Base-by-base conservation (phyloP, 2,797 vertebrate species). In the Capromys pilorides region DNA sequence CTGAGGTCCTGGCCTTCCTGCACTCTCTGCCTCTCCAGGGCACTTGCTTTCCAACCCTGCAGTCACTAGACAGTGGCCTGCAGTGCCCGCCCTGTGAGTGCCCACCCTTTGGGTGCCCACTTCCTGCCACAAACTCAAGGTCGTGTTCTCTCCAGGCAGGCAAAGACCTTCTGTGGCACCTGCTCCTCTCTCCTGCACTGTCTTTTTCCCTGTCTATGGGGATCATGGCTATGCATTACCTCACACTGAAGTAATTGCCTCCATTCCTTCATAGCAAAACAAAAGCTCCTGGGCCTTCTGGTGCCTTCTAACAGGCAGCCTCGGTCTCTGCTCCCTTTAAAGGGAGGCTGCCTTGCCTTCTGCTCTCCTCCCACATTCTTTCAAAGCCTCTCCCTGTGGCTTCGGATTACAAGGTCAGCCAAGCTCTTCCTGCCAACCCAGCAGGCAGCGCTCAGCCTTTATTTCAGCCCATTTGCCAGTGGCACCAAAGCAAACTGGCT, bases 181-280 rank as follows among this genome's bases (percentile, higher is more conserved):
- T 18, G 61, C 31, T 16, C 14, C 16, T 2, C 51, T 67, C 31
- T 19, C 9, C 26, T 78, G 62, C 41, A 45, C 19, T 28, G 22
- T 24, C 28, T 59, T 45, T 36, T 26, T 9, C 64, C 85, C 39
- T 67, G n/a, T 45, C 33, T 7, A 2, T 14, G 3, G 26, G 39
- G 10, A 54, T 5, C n/a, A 22, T 31, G 31, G 45, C 69, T 26
- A 51, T 7, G 6, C 5, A 31, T 1, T 26, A 19, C 73, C 66
- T 33, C 85, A 51, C 84, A 4, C 39, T 18, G 24, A 33, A 57
- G 14, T 7, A 45, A 18, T 33, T 66, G 2, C 77, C 78, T 89
- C 87, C 59, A 80, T 66, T 78, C 82, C 84, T 39, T 36, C 1
- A 73, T 64, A 94, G 82, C 14, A n/a, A 87, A 24, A 21, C n/a